A percentile compares a stretch with the other conserved stretches of the same genome.
phyloP scores from a whole-genome alignment of 2,888 invertebrate species.

The Timema podura region DNA sequence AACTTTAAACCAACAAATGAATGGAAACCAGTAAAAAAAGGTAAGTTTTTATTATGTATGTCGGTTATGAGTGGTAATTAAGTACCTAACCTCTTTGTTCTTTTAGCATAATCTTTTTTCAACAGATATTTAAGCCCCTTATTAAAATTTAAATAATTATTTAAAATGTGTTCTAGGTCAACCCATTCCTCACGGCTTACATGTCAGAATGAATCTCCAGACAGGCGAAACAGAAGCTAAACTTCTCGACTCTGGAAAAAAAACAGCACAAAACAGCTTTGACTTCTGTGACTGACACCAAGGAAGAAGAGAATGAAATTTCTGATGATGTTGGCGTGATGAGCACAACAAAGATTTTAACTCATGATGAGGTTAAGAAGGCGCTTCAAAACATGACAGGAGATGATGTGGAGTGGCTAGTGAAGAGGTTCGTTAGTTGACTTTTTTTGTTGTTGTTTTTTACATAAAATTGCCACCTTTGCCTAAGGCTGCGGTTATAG shows the following conservation, averaged over 20 bases:
- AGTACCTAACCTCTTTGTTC: no score
- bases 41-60: slow-evolving; percentile 41
- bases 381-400: slow-evolving; percentile 14
- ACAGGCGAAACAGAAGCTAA: slow-evolving; percentile 73
- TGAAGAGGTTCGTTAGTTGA: no score
- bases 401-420: neutral
- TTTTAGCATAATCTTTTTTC: no score
- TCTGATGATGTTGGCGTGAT: neutral
- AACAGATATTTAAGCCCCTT: no score
- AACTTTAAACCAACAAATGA: slow-evolving; percentile 56
- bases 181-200: slow-evolving; percentile 66
- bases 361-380: neutral
- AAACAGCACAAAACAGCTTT: no score
- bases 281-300: no score
- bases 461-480: no score
- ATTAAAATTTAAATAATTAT: no score
- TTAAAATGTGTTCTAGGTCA: slow-evolving; percentile 48
- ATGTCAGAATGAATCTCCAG: slow-evolving; percentile 69
- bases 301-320: no score
- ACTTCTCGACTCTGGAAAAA: slow-evolving; percentile 50
- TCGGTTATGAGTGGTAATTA: no score
- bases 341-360: neutral
- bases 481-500: no score
- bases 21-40: slow-evolving; percentile 61
- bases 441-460: no score